A percentile compares a stretch with the other conserved stretches of the same genome.
phyloP scores from a whole-genome alignment of 2,113 vertebrate genomes.

The Chloropsis cyanopogon region DNA sequence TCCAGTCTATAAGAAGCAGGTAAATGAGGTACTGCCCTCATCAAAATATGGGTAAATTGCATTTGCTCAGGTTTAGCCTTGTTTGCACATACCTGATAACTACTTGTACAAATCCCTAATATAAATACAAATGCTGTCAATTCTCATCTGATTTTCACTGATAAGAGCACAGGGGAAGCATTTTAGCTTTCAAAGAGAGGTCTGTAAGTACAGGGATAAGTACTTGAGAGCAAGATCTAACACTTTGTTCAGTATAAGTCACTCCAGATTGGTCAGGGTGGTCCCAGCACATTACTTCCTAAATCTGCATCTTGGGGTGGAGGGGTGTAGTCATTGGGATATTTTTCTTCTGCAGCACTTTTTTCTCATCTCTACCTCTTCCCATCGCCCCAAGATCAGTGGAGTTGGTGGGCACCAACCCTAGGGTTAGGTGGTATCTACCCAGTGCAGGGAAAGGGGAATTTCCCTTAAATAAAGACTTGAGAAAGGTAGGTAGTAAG shows the following conservation, averaged over 20 bases:
- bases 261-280: neutral
- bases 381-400: neutral
- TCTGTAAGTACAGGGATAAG: neutral
- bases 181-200: neutral
- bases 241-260: neutral
- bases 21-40: neutral
- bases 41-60: neutral
- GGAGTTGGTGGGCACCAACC: neutral
- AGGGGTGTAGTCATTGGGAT: accelerated
- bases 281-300: neutral
- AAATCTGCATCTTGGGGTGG: accelerated
- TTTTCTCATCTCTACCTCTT: neutral
- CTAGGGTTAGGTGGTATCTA: neutral
- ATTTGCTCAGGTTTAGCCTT: neutral
- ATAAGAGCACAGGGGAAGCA: neutral
- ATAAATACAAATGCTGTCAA: neutral
- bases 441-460: neutral
- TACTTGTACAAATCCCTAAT: neutral
- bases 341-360: neutral
- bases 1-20: neutral
- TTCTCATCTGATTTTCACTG: neutral
- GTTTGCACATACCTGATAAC: neutral
- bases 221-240: neutral
- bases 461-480: neutral
- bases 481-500: neutral